phyloP scores from a whole-genome alignment of 2,113 vertebrate species.

The Uropsilus gracilis region DNA sequence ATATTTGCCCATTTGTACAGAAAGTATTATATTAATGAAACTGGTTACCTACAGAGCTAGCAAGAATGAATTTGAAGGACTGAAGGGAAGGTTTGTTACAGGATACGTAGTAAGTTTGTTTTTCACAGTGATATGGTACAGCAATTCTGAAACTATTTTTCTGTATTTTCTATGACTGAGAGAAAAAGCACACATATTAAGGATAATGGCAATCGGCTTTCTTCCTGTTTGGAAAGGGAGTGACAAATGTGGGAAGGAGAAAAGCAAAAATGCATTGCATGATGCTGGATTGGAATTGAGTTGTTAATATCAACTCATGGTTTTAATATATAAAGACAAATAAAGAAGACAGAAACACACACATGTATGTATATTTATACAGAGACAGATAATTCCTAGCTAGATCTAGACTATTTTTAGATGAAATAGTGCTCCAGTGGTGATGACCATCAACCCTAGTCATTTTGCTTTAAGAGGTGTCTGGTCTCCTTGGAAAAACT shows the following conservation, averaged over 20 bases:
- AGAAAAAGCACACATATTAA: neutral
- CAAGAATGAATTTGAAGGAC: neutral
- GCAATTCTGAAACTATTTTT: neutral
- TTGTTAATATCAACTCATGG: neutral
- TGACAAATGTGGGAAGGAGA: neutral
- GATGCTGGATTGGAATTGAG: neutral
- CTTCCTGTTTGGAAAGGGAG: neutral
- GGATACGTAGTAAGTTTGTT: neutral
- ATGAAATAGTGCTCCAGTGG: neutral
- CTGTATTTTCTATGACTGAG: neutral
- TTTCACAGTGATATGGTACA: neutral
- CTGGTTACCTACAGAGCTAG: neutral
- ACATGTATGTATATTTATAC: neutral
- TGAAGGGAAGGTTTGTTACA: neutral
- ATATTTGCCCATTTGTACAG: neutral
- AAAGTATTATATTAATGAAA: neutral
- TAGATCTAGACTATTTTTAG: no score
- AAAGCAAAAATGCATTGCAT: neutral
- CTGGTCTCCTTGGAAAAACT: neutral
- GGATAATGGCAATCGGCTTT: neutral
- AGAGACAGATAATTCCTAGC: neutral
- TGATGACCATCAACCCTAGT: no score
- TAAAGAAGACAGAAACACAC: neutral
- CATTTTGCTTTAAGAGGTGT: neutral
- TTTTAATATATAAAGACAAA: neutral